Base-by-base conservation (phyloP, 2,888 invertebrate genomes). In the Metallyticus violacea region DNA sequence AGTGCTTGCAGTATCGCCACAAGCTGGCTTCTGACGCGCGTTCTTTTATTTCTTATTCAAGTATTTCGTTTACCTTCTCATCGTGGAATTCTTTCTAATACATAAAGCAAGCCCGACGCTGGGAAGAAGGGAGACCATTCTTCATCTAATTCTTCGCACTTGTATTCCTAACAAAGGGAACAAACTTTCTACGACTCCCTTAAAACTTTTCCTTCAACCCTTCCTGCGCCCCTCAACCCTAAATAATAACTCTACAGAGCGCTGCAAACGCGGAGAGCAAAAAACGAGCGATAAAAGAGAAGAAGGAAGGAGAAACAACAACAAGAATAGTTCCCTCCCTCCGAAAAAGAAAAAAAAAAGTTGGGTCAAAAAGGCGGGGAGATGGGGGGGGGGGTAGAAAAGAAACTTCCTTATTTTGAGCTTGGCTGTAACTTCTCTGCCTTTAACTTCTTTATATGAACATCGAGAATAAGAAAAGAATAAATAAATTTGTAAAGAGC, bases 141-240 rank as follows among this genome's bases (percentile, higher is more conserved):
- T 79, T 84, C 79, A 86, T 86, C 80, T 80, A 84, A 85, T 86
- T 86, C 84, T 86, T 86, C 84, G 30, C 81, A 84, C 85, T 85
- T 86, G 85, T 86, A 85, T 86, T 80, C 30, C 30, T 26, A 28
- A 86, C 86, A 86, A 86, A 84, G 84, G 76, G 40, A 62, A 62
- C 40, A 62, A 79, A 86, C 86, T 86, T 86, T 86, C 81, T 85
- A 80, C 84, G 85, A 62, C 80, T 85, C 79, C 80, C 76, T 62
- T 62, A 85, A 79, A 86, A 83, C 40, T 80, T 80, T 79, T 82
- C 79, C 83, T 81, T 81, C 82, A 81, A 40, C 82, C 83, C 86
- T 85, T 76, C 76, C 85, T 79, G 27, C 79, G 29, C 79, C 22
- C 9, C 26, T 62, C 40, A 15, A 62, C 40, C 40, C 40, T 62